Conservation (phyloP, 1,140 invertebrate genomes). For the Diachasmimorpha longicaudata region DNA sequence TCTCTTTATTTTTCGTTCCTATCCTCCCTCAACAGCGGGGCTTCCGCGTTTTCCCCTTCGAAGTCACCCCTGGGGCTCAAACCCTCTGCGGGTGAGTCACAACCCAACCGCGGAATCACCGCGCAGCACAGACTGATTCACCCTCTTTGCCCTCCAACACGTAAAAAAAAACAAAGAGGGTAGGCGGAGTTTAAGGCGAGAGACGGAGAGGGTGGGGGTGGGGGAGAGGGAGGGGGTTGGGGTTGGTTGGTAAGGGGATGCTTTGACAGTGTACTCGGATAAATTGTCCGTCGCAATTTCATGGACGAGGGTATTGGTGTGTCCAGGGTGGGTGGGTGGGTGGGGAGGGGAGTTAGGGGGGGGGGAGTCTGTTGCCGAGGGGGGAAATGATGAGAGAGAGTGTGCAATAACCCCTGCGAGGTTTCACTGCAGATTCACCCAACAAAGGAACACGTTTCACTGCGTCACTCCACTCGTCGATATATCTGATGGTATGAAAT, state of each 20-base stretch:
- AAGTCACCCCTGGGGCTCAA: neutral
- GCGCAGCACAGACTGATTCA: conserved; percentile 30
- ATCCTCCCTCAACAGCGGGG: conserved; percentile 1
- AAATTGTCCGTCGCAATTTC: conserved; percentile 28
- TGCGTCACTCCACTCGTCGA: conserved; percentile 22
- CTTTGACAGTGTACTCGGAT: conserved; percentile 7
- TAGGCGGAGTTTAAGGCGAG: neutral
- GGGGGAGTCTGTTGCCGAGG: neutral
- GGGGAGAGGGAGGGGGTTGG: neutral
- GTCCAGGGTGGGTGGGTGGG: too few relatives aligned
- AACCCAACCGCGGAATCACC: conserved; percentile 32
- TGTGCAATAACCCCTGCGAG: neutral
- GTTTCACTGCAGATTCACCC: neutral
- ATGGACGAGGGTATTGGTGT: conserved; percentile 2
- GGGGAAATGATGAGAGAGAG: neutral
- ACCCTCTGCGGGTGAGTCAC: conserved; percentile 28
- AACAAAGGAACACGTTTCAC: conserved; percentile 18
- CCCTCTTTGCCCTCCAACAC: conserved; percentile 4
- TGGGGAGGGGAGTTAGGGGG: too few relatives aligned
- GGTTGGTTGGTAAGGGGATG: neutral
- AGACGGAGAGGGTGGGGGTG: neutral
- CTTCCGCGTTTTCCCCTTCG: conserved; percentile 12
- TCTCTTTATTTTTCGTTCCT: neutral
- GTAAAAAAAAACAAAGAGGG: neutral
- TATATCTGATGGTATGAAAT: neutral